phyloP scores from a whole-genome alignment of 2,797 vertebrate species.

The Sebastiscus albofasciatus region DNA sequence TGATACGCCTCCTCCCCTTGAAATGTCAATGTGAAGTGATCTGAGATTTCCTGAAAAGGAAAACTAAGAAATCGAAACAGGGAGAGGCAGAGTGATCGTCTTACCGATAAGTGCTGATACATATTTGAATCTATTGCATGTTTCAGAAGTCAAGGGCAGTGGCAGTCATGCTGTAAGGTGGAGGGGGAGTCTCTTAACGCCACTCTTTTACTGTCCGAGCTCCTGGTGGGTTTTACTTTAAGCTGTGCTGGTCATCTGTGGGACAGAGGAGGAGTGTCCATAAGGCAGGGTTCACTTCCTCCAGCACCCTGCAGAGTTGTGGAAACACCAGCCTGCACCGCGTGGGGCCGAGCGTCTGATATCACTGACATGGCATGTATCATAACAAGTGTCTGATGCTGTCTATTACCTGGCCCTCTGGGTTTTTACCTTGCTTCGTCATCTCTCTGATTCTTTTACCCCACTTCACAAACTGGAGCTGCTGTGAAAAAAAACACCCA shows the following conservation, averaged over 20 bases:
- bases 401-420: slow-evolving; percentile 31
- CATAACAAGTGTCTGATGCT: slow-evolving; percentile 47
- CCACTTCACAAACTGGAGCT: slow-evolving; percentile 21
- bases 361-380: slow-evolving; percentile 46
- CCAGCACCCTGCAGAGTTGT: slow-evolving; percentile 16
- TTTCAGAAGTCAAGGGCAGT: slow-evolving; percentile 61
- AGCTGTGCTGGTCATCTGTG: slow-evolving; percentile 27
- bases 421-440: slow-evolving; percentile 24
- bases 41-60: slow-evolving; percentile 76
- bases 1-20: slow-evolving; percentile 61
- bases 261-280: slow-evolving; percentile 26
- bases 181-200: not conserved
- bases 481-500: not conserved
- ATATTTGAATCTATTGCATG: slow-evolving; percentile 66
- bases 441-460: slow-evolving; percentile 21
- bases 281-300: slow-evolving; percentile 14
- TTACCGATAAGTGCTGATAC: slow-evolving; percentile 79
- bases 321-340: slow-evolving; percentile 23
- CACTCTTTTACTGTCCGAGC: not conserved
- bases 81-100: slow-evolving; percentile 72
- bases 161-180: slow-evolving; percentile 25
- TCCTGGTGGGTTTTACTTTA: slow-evolving; percentile 16
- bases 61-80: slow-evolving; percentile 65
- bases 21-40: slow-evolving; percentile 73
- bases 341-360: slow-evolving; percentile 13